Evolutionary conservation across 2,113 vertebrate genomes (phyloP), one percentile per base, ranked within the genome.

Genomic region (Malaclemys terrapin): DNA sequence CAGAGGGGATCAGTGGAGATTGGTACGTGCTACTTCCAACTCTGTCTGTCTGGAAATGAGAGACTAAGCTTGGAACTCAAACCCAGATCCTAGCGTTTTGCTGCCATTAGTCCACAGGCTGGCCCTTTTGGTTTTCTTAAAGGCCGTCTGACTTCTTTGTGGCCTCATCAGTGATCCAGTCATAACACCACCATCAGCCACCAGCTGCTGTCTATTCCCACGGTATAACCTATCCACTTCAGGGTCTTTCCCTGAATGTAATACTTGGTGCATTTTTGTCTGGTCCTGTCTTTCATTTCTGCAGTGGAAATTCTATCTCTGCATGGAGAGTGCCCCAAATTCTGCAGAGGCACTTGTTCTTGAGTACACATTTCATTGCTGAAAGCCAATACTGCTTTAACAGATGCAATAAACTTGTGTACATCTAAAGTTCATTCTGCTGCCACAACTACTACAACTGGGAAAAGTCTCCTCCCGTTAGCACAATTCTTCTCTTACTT

Each of bases 361-460:
- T 87, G 80, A 97, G 80, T 89, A 59, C 94, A 94, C 84, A 19
- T 97, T 97, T 96, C 93, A 56, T 2, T 94, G 94, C 25, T 94
- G 95, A 95, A 97, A 97, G 90, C 95, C 96, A 97, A 95, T 91
- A 97, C 94, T 76, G 91, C 95, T 97, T 96, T 97, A 97, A 94
- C 92, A 97, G 95, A 97, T 88, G 95, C 91, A 97, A 89, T 97
- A 95, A 98, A 97, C 94, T 78, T 31, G 87, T 96, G 91, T 97
- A 95, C 97, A 94, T 85, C 87, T 84, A 24, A 94, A 93, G 95
- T 91, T 94, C 92, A 83, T 91, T 97, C 94, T 93, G 62, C 88
- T 92, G 80, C 89, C 96, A 94, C 94, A 97, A 93, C 83, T 89
- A 9, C 92, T 81, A 50, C 94, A 96, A 94, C 97, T 96, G 93